phyloP scores from a whole-genome alignment of 2,797 vertebrate species.

The Petrocephalus schoutedeni region DNA sequence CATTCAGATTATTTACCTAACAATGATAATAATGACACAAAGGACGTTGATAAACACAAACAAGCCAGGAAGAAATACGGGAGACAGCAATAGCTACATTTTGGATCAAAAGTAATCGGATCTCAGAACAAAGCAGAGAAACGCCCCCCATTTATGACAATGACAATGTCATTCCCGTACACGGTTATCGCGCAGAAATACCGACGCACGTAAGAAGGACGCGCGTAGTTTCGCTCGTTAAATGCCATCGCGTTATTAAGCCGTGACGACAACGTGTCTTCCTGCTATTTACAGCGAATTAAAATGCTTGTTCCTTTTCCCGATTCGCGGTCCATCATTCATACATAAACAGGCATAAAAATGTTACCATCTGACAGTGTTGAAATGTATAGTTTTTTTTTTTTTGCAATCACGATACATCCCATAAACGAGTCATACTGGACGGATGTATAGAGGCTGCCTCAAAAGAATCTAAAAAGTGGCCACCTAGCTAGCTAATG shows the following conservation, averaged over 20 bases:
- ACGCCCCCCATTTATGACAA: conserved; percentile 23
- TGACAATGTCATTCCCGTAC: conserved; percentile 11
- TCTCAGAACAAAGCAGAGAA: conserved; percentile 21
- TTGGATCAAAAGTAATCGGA: neutral
- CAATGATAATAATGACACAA: neutral
- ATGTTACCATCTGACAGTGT: neutral
- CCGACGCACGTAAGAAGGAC: neutral
- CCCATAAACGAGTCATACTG: neutral
- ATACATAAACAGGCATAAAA: neutral
- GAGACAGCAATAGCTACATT: neutral
- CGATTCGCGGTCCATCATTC: neutral
- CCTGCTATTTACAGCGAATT: neutral
- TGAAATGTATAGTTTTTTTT: neutral
- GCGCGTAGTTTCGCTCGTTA: neutral
- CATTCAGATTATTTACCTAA: neutral
- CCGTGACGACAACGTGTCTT: neutral
- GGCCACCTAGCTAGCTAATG: neutral
- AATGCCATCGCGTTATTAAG: neutral
- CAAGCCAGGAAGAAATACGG: neutral
- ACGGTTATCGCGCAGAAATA: neutral
- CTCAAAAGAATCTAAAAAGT: neutral
- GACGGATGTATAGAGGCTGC: neutral
- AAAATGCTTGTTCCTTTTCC: neutral
- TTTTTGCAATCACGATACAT: neutral
- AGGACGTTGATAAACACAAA: neutral